Percentiles rank a stretch among this genome's conserved stretches.
These are phyloP conservation scores for Cacoxenus indagator DNA, from an alignment of 2,888 invertebrate genomes.

Conservation along the genomic window DNA sequence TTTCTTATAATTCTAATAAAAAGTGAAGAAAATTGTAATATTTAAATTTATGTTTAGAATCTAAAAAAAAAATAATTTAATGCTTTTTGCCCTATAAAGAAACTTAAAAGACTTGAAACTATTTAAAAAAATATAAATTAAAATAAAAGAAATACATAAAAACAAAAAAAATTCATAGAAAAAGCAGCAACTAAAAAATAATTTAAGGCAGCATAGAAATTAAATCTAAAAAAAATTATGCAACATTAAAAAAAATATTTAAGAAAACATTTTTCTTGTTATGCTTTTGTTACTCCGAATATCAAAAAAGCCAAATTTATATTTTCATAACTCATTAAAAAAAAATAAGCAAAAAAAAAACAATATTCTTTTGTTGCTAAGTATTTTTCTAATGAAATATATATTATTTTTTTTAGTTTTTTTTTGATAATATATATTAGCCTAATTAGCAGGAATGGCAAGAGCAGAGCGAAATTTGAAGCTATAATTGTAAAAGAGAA, in stretches of 20 bases:
- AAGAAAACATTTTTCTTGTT: slow-evolving; percentile 41
- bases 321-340: no score
- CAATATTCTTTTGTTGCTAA: no score
- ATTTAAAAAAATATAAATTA: slow-evolving; percentile 42
- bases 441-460: no score
- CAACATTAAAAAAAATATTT: slow-evolving; percentile 15
- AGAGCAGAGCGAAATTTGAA: no score
- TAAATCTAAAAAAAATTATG: slow-evolving; percentile 9
- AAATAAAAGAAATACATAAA: slow-evolving; percentile 26
- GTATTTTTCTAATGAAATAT: no score
- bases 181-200: slow-evolving; percentile 10
- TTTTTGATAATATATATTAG: no score
- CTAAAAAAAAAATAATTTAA: slow-evolving; percentile 43
- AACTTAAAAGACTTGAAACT: slow-evolving; percentile 67
- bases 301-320: no score
- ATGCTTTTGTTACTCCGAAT: not conserved
- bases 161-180: slow-evolving; percentile 26
- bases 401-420: no score
- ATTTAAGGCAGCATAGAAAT: no score
- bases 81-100: slow-evolving; percentile 67
- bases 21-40: not conserved
- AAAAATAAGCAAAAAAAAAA: no score
- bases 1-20: not conserved
- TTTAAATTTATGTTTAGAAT: slow-evolving; percentile 47
- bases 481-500: no score